Conservation (phyloP, 2,888 invertebrate genomes). For the Chymomyza procnemis region DNA sequence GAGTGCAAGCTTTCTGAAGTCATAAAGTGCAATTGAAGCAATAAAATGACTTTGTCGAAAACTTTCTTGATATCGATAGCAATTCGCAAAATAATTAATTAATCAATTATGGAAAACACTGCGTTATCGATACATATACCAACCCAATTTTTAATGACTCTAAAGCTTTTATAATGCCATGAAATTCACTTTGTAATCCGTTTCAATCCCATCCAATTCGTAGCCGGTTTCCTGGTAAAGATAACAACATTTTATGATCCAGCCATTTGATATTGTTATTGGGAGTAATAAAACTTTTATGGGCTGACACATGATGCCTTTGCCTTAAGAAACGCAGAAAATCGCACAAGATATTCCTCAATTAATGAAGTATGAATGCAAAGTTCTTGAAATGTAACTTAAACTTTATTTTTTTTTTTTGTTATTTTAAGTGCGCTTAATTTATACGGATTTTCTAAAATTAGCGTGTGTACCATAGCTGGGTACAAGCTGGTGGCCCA, state of each 20-base stretch:
- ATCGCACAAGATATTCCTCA: conserved; percentile 25
- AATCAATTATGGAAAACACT: conserved; percentile 64
- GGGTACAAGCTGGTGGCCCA: conserved; percentile 27
- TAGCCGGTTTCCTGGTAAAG: conserved; percentile 46
- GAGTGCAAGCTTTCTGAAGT: background rate
- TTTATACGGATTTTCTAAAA: conserved; percentile 59
- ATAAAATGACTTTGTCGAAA: conserved; percentile 32
- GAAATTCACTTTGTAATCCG: background rate
- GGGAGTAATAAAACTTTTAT: conserved; percentile 65
- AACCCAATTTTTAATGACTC: background rate
- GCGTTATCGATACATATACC: background rate
- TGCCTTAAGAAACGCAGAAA: too few species aligned
- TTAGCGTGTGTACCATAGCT: conserved; percentile 4
- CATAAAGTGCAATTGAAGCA: background rate
- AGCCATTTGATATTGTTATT: conserved; percentile 33
- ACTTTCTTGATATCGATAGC: conserved; percentile 19
- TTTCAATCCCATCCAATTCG: background rate
- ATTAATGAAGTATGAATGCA: conserved; percentile 50
- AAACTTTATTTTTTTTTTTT: too few species aligned
- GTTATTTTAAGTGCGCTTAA: conserved; percentile 45
- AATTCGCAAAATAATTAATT: conserved; percentile 56
- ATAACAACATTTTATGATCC: conserved; percentile 53
- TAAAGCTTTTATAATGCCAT: background rate
- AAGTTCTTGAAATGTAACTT: conserved; percentile 28
- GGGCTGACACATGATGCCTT: conserved; percentile 35